Evolutionary conservation across 2,888 invertebrate genomes (phyloP), one percentile per base, ranked within the genome.

Genomic region (Galerucella calmariensis): DNA sequence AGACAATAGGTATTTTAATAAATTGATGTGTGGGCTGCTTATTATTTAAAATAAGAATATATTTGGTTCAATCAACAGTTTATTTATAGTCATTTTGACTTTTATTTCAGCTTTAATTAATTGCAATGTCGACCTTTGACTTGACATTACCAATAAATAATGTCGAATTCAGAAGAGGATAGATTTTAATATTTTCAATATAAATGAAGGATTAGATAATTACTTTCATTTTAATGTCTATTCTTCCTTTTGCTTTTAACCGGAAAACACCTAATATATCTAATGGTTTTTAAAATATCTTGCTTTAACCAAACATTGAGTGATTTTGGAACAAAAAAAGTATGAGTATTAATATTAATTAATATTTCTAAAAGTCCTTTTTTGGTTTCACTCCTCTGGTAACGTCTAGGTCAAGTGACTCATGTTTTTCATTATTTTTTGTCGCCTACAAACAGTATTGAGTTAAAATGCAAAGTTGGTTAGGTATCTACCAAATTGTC

Each of bases 321-420:
- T 35, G 35, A 35, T 35, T 35, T 35, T 8, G 35, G 35, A 35
- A 35, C 35, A 27, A 35, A 35, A 35, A 35, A 35, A 35, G 35
- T 35, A 35, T 35, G 8, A 35, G 35, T 35, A 6, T 35, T 35
- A 35, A 35, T 35, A 35, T 35, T 35, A n/a, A n/a, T n/a, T n/a
- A n/a, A n/a, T n/a, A n/a, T 51, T 51, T 51, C n/a, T 51, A 63
- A 58, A 69, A 62, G 12, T 62, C 62, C 35, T 62, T 62, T 69
- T 70, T 72, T 73, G 75, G 75, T 56, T 69, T 73, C 70, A 67
- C 75, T 73, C 75, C 72, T 75, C 69, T 62, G 11, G 35, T 41
- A 41, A n/a, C 6, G 67, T 70, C 75, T 75, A 75, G 75, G 75
- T 69, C 75, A 69, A 59, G 24, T 75, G 75, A 75, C 61, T 75